phyloP scores from a whole-genome alignment of 2,113 vertebrate genomes.

The Halcyon malimbica region DNA sequence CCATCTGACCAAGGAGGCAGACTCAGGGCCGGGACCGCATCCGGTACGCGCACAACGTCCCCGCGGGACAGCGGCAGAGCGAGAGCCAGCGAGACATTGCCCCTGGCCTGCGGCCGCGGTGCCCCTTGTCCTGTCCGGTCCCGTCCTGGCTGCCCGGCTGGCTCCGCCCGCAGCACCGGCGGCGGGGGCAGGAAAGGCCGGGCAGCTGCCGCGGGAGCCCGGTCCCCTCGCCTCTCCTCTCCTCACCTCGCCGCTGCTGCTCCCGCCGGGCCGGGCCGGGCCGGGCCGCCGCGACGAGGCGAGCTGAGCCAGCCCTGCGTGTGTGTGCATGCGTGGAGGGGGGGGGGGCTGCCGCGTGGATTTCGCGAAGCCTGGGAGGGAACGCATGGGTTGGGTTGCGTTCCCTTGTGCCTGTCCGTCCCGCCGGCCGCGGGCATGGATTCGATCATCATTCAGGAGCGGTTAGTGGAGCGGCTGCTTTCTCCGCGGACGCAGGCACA shows the following conservation, averaged over 20 bases:
- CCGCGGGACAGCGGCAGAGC: background rate
- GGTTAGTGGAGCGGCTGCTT: slow-evolving; percentile 92
- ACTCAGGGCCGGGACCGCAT: background rate
- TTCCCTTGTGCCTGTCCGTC: slow-evolving; percentile 22
- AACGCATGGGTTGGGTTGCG: slow-evolving; percentile 48
- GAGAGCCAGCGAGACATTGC: background rate
- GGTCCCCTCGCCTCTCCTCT: background rate
- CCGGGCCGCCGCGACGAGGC: background rate
- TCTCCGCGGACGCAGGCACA: slow-evolving; percentile 88
- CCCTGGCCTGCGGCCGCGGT: background rate
- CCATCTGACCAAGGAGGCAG: background rate
- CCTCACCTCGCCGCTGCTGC: background rate
- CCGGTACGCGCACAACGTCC: background rate
- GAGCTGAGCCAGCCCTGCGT: slow-evolving; percentile 39
- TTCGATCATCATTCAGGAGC: slow-evolving; percentile 93
- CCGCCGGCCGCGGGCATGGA: slow-evolving; percentile 82
- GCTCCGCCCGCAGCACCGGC: slow-evolving; percentile 34
- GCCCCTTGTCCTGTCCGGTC: background rate
- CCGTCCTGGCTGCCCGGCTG: background rate
- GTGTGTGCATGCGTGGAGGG: slow-evolving; percentile 53
- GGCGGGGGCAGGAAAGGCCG: slow-evolving; percentile 48
- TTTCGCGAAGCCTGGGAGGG: slow-evolving; percentile 48
- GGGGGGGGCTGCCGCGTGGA: slow-evolving; percentile 64
- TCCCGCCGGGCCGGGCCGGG: background rate
- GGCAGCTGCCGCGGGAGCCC: slow-evolving; percentile 36